Conservation (phyloP, 2,888 invertebrate genomes). For the Geotrupes spiniger region DNA sequence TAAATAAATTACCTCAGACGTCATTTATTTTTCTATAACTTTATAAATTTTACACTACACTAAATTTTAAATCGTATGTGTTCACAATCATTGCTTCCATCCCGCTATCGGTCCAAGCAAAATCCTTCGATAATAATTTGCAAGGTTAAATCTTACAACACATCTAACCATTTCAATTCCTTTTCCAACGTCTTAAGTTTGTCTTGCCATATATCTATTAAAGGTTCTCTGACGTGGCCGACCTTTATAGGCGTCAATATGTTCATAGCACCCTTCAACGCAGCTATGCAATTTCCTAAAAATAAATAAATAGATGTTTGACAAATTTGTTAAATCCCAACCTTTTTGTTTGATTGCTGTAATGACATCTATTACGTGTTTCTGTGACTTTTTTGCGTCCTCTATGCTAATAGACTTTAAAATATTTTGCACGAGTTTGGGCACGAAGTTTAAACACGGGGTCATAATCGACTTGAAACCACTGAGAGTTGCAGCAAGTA, state of each 20-base stretch:
- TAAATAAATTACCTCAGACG: too few species aligned
- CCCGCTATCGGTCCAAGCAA: too few species aligned
- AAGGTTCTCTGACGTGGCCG: not conserved
- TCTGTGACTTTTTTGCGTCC: not conserved
- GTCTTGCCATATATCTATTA: conserved; percentile 2
- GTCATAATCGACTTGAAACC: conserved; percentile 1
- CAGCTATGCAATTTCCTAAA: not conserved
- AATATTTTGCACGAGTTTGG: conserved; percentile 2
- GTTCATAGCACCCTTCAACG: conserved; percentile 2
- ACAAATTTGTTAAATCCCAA: not conserved
- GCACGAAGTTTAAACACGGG: conserved; percentile 1
- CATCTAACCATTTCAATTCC: conserved; percentile 1
- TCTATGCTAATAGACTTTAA: not conserved
- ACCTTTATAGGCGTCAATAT: not conserved
- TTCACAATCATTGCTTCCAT: too few species aligned
- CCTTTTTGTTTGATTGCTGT: conserved; percentile 2
- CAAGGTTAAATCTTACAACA: too few species aligned
- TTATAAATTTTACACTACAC: too few species aligned
- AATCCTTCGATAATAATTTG: too few species aligned
- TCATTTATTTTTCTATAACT: too few species aligned
- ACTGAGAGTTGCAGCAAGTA: conserved; percentile 1
- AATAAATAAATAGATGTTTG: not conserved
- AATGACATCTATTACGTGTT: not conserved
- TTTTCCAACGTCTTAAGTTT: not conserved
- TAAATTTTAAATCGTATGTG: too few species aligned